Percentiles rank a stretch among this genome's conserved stretches.
phyloP scores from a whole-genome alignment of 2,888 invertebrate species.

The Ectemnius cavifrons region DNA sequence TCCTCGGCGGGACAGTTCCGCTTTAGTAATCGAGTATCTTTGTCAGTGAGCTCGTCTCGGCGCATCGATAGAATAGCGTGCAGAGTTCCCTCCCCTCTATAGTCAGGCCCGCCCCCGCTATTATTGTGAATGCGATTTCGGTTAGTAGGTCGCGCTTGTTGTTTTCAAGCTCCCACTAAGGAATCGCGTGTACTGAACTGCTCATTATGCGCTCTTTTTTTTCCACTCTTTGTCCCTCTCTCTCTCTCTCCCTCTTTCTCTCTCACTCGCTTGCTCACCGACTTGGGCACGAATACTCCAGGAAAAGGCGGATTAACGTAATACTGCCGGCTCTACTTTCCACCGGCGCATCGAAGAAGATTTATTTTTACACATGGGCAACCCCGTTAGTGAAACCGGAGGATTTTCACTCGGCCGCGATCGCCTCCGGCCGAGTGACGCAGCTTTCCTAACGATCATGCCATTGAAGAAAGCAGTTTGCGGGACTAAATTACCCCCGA shows the following conservation, averaged over 20 bases:
- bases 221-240: too few species aligned
- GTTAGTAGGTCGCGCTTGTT: constrained; percentile 1
- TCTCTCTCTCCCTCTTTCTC: not conserved
- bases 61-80: too few species aligned
- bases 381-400: constrained; percentile 48
- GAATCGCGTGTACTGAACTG: constrained; percentile 5
- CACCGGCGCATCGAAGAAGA: not conserved
- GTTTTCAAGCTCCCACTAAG: not conserved
- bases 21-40: too few species aligned
- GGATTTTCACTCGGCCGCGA: constrained; percentile 56
- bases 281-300: constrained; percentile 3
- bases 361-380: constrained; percentile 25
- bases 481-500: constrained; percentile 52
- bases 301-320: constrained; percentile 9
- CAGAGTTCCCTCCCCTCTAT: too few species aligned
- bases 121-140: constrained; percentile 26
- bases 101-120: constrained; percentile 1
- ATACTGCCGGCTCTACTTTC: constrained; percentile 10
- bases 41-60: too few species aligned
- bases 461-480: constrained; percentile 58
- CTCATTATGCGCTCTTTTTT: constrained; percentile 16
- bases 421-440: constrained; percentile 44
- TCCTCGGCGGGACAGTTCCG: too few species aligned
- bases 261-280: not conserved
- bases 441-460: constrained; percentile 54